Percentiles rank a stretch among this genome's conserved stretches.
Evolutionary conservation across 2,797 vertebrate species (phyloP).

Genomic region (Rhinella marina): DNA sequence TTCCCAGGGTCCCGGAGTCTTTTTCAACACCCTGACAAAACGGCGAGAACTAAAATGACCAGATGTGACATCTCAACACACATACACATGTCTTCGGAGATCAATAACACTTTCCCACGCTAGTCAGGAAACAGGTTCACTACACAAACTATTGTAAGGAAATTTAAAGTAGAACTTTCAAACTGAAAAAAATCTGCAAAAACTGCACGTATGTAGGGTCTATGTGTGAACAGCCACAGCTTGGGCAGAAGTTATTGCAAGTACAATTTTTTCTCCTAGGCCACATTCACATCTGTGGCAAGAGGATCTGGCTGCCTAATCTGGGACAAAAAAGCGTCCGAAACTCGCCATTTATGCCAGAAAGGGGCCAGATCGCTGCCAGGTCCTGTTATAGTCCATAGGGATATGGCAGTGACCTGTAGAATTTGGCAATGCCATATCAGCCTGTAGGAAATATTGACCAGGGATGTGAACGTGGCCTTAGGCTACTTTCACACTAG

Average conservation of each 20-base stretch:
- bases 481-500: no score
- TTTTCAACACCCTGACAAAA: not conserved
- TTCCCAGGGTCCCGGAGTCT: not conserved
- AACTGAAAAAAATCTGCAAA: not conserved
- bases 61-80: not conserved
- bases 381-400: no score
- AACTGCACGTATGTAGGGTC: not conserved
- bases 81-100: not conserved
- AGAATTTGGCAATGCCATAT: no score
- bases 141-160: not conserved
- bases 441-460: no score
- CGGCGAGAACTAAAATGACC: not conserved
- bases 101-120: constrained; percentile 14
- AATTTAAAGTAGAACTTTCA: not conserved
- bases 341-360: no score
- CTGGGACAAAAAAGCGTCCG: no score
- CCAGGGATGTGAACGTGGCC: no score
- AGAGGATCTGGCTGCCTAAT: no score
- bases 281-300: no score
- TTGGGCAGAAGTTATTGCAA: not conserved
- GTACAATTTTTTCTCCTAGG: not conserved
- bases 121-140: not conserved
- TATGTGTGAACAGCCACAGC: not conserved
- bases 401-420: no score
- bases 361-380: no score